phyloP scores from a whole-genome alignment of 2,113 vertebrate species.

The Equus quagga region DNA sequence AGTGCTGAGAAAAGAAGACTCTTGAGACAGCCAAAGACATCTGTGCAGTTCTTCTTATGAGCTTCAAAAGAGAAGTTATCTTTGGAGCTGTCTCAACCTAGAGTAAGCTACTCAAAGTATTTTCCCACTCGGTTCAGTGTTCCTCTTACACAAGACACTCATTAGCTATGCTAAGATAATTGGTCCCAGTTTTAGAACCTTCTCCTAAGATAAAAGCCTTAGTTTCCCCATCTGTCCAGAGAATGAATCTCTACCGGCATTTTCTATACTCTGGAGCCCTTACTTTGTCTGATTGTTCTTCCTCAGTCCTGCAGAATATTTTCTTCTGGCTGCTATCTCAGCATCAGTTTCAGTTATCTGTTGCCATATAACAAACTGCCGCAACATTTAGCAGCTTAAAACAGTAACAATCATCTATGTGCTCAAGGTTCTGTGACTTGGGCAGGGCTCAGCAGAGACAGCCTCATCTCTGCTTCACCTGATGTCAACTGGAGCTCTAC shows the following conservation, averaged over 20 bases:
- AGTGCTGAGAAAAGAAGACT: neutral
- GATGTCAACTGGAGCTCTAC: neutral
- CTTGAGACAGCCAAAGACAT: neutral
- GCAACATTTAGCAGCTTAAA: neutral
- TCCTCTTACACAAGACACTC: neutral
- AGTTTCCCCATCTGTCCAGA: neutral
- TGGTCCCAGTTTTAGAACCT: neutral
- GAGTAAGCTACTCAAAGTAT: neutral
- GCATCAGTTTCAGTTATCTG: neutral
- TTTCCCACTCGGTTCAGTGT: neutral
- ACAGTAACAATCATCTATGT: neutral
- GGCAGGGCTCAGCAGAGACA: neutral
- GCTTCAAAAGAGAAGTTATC: neutral
- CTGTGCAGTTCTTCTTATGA: neutral
- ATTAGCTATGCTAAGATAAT: neutral
- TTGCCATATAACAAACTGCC: neutral
- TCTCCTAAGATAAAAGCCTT: neutral
- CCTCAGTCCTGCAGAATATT: neutral
- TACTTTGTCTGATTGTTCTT: neutral
- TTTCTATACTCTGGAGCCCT: neutral
- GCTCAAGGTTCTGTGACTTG: neutral
- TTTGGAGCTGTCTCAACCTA: neutral
- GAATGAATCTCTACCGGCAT: neutral
- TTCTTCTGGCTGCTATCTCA: no score
- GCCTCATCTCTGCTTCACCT: neutral